Base-by-base conservation (phyloP, 2,888 invertebrate species). In the Plebejus melissa region DNA sequence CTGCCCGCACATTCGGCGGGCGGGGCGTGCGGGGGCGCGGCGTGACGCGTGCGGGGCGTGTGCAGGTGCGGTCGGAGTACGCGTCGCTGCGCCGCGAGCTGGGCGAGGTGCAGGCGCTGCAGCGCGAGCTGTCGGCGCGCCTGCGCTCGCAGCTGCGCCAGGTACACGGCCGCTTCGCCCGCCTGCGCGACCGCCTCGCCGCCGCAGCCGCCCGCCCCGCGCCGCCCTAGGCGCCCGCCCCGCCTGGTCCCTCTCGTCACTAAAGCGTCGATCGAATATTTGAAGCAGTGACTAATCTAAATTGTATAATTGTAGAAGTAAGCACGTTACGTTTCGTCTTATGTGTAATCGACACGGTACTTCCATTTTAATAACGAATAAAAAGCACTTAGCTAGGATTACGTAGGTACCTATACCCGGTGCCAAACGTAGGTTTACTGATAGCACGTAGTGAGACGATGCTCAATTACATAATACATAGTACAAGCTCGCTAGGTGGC, bases 21-120 rank as follows among this genome's bases (percentile, higher is more conserved):
- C 60, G 60, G 60, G 4, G 28, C 28, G 60, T 9, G 22, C 28
- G 11, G 28, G 60, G 9, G 60, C 60, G 60, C 28, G 58, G 60
- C 32, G 65, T 65, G 65, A 65, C 65, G 65, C 32, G 65, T 28
- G 60, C 22, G n/a, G 60, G 2, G 60, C 32, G 65, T 32, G 32
- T 11, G 32, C 79, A 95, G 93, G 95, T 95, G 78, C 96, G 96
- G 81, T 96, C 96, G 79, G 97, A 97, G 87, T 97, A 97, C 88
- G 96, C 96, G 86, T 96, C 96, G 83, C 92, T 97, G 76, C 95
- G 96, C 57, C 96, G 96, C 84, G 97, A 97, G 88, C 94, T 97
- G 82, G 94, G 95, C 81, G 97, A 97, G 83, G 96, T 97, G 79
- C 97, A 97, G 85, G 96, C 96, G 79, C 88, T 97, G 82, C 97